Base-by-base conservation (phyloP, 1,140 invertebrate species). In the Sycobia sp. region DNA sequence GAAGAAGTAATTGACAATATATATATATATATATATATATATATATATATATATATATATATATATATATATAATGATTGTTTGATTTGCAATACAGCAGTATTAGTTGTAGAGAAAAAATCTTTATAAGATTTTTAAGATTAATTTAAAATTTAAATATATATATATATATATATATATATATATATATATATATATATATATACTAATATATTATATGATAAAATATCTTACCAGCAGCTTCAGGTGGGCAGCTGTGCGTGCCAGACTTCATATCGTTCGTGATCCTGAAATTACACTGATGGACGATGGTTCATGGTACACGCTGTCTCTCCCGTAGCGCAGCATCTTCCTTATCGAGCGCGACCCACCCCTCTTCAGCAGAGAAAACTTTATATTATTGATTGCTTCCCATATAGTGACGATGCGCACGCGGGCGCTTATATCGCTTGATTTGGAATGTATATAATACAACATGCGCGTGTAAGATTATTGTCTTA, bases 231-330 rank as follows among this genome's bases (percentile, higher is more conserved):
- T 69, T 73, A 77, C 78, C 73, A 59, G 68, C 64, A 57, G 63
- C 63, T 55, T 69, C 70, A 20, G 72, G 66, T n/a, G 68, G 57
- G 22, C 73, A 77, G 41, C 67, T 73, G 29, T 80, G 76, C 18
- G 69, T 68, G 5, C 71, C 43, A 5, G 70, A 71, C 66, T 75
- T 73, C 69, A 76, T 77, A 20, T 13, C 27, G 4, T n/a, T 20
- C n/a, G n/a, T n/a, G n/a, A n/a, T n/a, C n/a, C n/a, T n/a, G n/a
- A n/a, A n/a, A n/a, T n/a, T n/a, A n/a, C n/a, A n/a, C n/a, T n/a
- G n/a, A 3, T n/a, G 16, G 27, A 55, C 53, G 41, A 25, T 22
- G 14, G 32, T 7, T 11, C 11, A 10, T 29, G 25, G 25, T 2
- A n/a, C 3, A 10, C 46, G 4, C 43, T n/a, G n/a, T n/a, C n/a